Base-by-base conservation (phyloP, 2,888 invertebrate genomes). In the Zygothrica quintamaculata region DNA sequence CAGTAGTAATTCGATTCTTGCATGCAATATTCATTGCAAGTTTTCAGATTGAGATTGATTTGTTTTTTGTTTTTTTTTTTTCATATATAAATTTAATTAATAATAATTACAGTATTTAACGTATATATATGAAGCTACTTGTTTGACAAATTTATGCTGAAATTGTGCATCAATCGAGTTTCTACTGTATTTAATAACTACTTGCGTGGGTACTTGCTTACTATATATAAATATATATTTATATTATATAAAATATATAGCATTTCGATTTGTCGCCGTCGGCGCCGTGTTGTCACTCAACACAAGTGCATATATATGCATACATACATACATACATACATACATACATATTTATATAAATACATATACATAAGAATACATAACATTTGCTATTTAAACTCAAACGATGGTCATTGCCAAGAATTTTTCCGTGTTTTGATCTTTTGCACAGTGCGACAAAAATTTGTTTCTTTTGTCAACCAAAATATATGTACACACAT, bases 381-480 rank as follows among this genome's bases (percentile, higher is more conserved):
- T 75, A 78, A 65, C 79, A 68, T 81, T 22, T 79, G 87, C 86
- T 80, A 85, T 80, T 85, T 85, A 79, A 79, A 73, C 80, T 76
- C 66, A 60, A 67, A 65, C 69, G 87, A 87, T 85, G 84, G 87
- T 84, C 84, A 84, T 84, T 84, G 84, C 84, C 84, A 84, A 84
- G 84, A 84, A 85, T 87, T 84, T 84, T 87, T 87, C 85, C 85
- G 87, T 84, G 82, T 87, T 82, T 82, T 87, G 81, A 82, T 87
- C 87, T 82, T 70, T 69, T 69, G 71, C 71, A 74, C 61, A 71
- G 74, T 67, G 71, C 71, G 68, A 74, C 62, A 61, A 66, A 65
- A 77, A 72, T 71, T 66, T 69, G 67, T 71, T 64, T 74, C 74
- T 75, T 74, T 74, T 75, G 73, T 74, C 64, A 68, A 56, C 47